Evolutionary conservation across 2,113 vertebrate species (phyloP).

Genomic region (Scytalopus superciliaris): DNA sequence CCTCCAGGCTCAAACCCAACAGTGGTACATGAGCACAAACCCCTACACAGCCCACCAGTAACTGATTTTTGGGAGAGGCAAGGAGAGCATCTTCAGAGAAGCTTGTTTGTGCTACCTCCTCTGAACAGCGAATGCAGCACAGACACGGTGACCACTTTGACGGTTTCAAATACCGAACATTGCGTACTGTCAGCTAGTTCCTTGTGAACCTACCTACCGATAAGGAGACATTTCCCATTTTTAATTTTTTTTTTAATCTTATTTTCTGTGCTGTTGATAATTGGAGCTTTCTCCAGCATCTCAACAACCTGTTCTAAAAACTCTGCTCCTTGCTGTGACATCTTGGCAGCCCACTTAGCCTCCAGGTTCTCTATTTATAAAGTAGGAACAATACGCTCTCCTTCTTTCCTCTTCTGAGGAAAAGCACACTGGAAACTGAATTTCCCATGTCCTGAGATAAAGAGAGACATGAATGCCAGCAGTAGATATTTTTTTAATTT

Average conservation of each 20-base stretch:
- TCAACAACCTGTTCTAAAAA: neutral
- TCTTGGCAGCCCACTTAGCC: neutral
- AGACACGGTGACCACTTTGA: neutral
- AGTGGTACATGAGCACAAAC: neutral
- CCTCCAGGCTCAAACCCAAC: neutral
- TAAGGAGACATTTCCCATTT: neutral
- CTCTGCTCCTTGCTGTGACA: neutral
- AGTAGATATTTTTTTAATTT: neutral
- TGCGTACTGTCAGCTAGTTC: neutral
- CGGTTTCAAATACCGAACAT: neutral
- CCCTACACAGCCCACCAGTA: neutral
- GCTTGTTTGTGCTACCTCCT: neutral
- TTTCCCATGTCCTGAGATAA: neutral
- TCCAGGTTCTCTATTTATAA: neutral
- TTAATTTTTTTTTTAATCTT: neutral
- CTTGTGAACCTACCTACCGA: neutral
- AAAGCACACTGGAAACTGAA: neutral
- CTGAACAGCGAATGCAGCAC: neutral
- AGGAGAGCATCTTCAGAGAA: neutral
- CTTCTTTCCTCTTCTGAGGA: neutral
- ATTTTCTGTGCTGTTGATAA: neutral
- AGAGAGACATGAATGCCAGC: accelerated
- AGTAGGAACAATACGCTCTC: neutral
- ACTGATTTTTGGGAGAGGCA: neutral
- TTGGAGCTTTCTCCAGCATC: neutral